phyloP scores from a whole-genome alignment of 2,797 vertebrate genomes.

The Ambastaia sidthimunki region DNA sequence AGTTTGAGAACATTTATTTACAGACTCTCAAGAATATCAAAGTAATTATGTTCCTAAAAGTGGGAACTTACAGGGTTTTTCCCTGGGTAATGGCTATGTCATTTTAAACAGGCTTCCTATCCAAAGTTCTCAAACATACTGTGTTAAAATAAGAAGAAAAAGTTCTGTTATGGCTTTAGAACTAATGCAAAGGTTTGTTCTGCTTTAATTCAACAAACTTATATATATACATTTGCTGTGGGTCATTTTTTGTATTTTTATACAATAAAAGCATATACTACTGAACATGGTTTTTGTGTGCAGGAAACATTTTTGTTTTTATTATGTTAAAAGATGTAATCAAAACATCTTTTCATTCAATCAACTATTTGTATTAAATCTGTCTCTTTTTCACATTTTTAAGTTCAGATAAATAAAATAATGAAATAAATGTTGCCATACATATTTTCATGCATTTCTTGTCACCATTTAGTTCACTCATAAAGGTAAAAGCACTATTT shows the following conservation, averaged over 20 bases:
- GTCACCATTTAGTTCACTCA: not conserved
- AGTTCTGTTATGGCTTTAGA: slow-evolving; percentile 11
- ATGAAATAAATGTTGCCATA: slow-evolving; percentile 3
- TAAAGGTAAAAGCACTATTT: not conserved
- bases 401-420: slow-evolving; percentile 31
- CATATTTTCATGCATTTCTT: not conserved
- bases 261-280: slow-evolving; percentile 12
- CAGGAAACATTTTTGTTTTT: not conserved
- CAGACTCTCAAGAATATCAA: slow-evolving; percentile 32
- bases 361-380: not conserved
- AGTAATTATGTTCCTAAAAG: slow-evolving; percentile 67
- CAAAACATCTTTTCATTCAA: not conserved
- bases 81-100: slow-evolving; percentile 85
- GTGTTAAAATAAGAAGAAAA: slow-evolving; percentile 34
- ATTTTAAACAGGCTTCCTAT: slow-evolving; percentile 72
- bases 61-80: slow-evolving; percentile 74
- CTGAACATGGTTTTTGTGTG: slow-evolving; percentile 20
- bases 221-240: slow-evolving; percentile 7
- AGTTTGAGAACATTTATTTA: no score
- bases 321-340: not conserved
- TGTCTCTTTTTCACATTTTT: slow-evolving; percentile 21
- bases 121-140: slow-evolving; percentile 72
- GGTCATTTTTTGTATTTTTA: slow-evolving; percentile 29
- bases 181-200: slow-evolving; percentile 11
- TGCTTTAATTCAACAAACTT: slow-evolving; percentile 10